phyloP scores from a whole-genome alignment of 1,140 invertebrate species.

The Drosophila quadrilineata region DNA sequence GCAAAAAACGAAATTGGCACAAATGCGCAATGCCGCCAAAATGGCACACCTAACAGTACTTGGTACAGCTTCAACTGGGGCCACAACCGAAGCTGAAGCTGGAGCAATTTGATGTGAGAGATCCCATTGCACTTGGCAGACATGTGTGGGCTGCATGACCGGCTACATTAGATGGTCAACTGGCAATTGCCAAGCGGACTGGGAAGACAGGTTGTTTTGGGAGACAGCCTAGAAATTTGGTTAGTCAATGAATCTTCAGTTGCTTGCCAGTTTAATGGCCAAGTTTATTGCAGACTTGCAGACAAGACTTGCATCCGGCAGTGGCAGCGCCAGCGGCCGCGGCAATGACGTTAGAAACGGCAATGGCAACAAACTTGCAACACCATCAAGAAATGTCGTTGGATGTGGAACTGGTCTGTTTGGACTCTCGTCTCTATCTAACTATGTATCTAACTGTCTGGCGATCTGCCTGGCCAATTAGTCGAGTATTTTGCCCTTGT shows the following conservation, averaged over 20 bases:
- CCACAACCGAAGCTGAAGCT: conserved; percentile 8
- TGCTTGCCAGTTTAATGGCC: conserved; percentile 6
- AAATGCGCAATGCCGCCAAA: conserved; percentile 52
- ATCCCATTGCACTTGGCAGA: conserved; percentile 30
- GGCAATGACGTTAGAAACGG: too few species aligned
- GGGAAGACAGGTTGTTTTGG: conserved; percentile 28
- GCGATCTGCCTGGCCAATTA: conserved; percentile 16
- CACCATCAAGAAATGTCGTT: background rate
- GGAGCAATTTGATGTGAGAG: conserved; percentile 26
- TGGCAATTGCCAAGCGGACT: background rate
- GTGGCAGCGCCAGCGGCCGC: too few species aligned
- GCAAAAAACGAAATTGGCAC: conserved; percentile 70
- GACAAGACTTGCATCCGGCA: conserved; percentile 12
- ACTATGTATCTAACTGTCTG: too few species aligned
- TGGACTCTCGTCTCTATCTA: too few species aligned
- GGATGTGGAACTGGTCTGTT: too few species aligned
- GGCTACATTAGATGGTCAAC: conserved; percentile 23
- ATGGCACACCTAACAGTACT: conserved; percentile 71
- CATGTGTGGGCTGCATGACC: conserved; percentile 34
- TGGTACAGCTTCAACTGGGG: conserved; percentile 9
- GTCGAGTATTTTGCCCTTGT: conserved; percentile 23
- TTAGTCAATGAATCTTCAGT: background rate
- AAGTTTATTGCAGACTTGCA: conserved; percentile 10
- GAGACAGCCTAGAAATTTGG: conserved; percentile 11
- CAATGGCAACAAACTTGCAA: conserved; percentile 19